phyloP scores from a whole-genome alignment of 2,888 invertebrate species.

The Microctonus brassicae region DNA sequence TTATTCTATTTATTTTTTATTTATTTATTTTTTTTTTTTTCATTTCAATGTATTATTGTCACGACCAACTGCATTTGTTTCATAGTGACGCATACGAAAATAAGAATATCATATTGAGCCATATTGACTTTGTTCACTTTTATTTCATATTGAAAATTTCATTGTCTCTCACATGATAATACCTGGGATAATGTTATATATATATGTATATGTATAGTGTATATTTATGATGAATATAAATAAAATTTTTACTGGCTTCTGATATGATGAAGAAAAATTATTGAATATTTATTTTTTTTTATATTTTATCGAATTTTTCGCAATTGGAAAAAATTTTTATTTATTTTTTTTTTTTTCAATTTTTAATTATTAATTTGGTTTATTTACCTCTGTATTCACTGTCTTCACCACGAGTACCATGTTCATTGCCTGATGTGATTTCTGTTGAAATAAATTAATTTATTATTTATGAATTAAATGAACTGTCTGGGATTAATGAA shows the following conservation, averaged over 20 bases:
- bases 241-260: neutral
- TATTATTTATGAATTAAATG: neutral
- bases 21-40: neutral
- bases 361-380: neutral
- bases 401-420: conserved; percentile 50
- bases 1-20: too few relatives aligned
- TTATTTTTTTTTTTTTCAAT: too few relatives aligned
- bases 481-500: too few relatives aligned
- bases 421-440: conserved; percentile 54
- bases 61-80: conserved; percentile 8
- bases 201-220: too few relatives aligned
- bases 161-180: conserved; percentile 7
- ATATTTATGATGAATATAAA: too few relatives aligned
- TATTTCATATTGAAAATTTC: conserved; percentile 12
- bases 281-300: too few relatives aligned
- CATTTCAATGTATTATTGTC: neutral
- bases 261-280: too few relatives aligned
- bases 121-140: conserved; percentile 15
- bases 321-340: too few relatives aligned
- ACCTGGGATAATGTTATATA: conserved; percentile 1
- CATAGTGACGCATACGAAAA: conserved; percentile 4
- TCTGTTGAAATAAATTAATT: conserved; percentile 50
- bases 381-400: conserved; percentile 62
- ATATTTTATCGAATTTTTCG: too few relatives aligned
- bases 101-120: conserved; percentile 10